These are phyloP conservation scores for Copidosoma aretas DNA, from an alignment of 2,888 invertebrate species.

Conservation along the genomic window DNA sequence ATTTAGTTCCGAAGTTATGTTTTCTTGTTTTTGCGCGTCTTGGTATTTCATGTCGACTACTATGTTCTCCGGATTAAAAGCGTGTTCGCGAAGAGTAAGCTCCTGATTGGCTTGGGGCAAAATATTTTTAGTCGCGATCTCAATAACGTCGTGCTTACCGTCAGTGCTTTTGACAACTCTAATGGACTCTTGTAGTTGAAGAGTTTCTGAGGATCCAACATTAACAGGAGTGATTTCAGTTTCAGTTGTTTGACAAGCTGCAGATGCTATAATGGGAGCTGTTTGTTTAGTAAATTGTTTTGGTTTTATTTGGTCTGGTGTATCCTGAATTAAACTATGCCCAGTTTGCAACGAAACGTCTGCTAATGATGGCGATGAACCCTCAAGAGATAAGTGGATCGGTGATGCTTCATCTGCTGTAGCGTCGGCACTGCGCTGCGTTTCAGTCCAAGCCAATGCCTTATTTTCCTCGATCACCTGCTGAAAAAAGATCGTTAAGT, in stretches of 20 bases:
- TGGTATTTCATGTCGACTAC: slow-evolving; percentile 77
- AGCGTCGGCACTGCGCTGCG: slow-evolving; percentile 49
- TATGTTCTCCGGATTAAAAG: slow-evolving; percentile 65
- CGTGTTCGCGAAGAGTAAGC: slow-evolving; percentile 37
- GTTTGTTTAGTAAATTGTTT: slow-evolving; percentile 53
- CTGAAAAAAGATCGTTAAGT: slow-evolving; percentile 46
- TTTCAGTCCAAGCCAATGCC: slow-evolving; percentile 43
- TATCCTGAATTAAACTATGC: slow-evolving; percentile 53
- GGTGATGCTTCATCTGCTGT: slow-evolving; percentile 58
- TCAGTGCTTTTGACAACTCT: slow-evolving; percentile 57
- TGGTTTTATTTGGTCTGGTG: slow-evolving; percentile 47
- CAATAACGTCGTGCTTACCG: slow-evolving; percentile 59
- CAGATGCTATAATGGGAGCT: slow-evolving; percentile 49
- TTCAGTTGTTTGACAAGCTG: slow-evolving; percentile 48
- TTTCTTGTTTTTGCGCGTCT: slow-evolving; percentile 64
- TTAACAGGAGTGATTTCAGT: slow-evolving; percentile 42
- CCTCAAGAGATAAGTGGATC: slow-evolving; percentile 51
- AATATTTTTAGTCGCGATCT: slow-evolving; percentile 60
- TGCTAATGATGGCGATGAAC: slow-evolving; percentile 52
- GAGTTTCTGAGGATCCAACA: slow-evolving; percentile 38
- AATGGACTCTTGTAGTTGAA: slow-evolving; percentile 55
- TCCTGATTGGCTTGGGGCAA: slow-evolving; percentile 39
- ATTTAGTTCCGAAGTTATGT: slow-evolving; percentile 71
- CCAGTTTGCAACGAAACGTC: slow-evolving; percentile 60
- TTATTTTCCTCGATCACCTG: slow-evolving; percentile 45